Evolutionary conservation across 1,140 invertebrate species (phyloP).

Genomic region (Papilio glaucus): DNA sequence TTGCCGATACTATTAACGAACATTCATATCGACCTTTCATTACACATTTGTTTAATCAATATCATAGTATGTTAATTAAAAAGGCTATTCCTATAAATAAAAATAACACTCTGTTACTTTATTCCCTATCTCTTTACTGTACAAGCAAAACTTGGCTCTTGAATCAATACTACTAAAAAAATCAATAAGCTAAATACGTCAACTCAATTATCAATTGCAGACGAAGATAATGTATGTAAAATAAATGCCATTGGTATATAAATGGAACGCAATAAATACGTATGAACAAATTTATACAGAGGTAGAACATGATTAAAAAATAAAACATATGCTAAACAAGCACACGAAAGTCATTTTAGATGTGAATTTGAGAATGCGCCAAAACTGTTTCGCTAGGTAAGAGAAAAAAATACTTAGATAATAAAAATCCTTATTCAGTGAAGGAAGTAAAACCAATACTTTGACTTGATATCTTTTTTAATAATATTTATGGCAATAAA

Average conservation of each 20-base stretch:
- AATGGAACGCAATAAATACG: not conserved
- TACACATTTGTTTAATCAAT: too few species aligned
- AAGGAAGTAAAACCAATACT: conserved; percentile 22
- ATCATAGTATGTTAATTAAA: too few species aligned
- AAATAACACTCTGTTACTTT: too few species aligned
- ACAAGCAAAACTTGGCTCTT: too few species aligned
- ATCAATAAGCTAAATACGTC: too few species aligned
- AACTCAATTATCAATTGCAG: too few species aligned
- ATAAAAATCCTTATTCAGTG: conserved; percentile 22
- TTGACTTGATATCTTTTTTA: not conserved
- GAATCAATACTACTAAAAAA: too few species aligned
- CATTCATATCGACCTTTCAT: too few species aligned
- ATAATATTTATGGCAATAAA: conserved; percentile 2
- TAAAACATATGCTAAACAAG: conserved; percentile 29
- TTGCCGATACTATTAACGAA: too few species aligned
- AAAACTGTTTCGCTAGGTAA: conserved; percentile 23
- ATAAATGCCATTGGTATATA: not conserved
- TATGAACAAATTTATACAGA: conserved; percentile 30
- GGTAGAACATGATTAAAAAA: conserved; percentile 31
- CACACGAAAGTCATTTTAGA: conserved; percentile 35
- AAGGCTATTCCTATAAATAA: too few species aligned
- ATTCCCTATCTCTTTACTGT: too few species aligned
- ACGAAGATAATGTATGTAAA: too few species aligned
- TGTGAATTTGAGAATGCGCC: conserved; percentile 30
- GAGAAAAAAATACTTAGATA: conserved; percentile 17